Percentiles rank a stretch among this genome's conserved stretches.
These are phyloP conservation scores for Mamestra configurata DNA, from an alignment of 1,140 invertebrate species.

Conservation along the genomic window DNA sequence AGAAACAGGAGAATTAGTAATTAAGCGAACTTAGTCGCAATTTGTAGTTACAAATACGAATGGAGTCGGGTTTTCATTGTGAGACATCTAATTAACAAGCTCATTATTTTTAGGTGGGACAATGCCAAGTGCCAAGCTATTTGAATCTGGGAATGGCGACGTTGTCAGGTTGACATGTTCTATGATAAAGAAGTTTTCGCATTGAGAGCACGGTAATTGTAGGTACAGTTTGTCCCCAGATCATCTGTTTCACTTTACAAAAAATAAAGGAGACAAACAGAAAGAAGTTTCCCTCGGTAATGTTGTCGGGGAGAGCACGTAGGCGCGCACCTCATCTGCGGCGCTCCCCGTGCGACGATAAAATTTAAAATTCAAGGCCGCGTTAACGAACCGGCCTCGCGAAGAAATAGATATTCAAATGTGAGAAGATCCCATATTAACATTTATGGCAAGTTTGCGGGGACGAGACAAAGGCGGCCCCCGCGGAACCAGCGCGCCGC, in stretches of 20 bases:
- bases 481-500: slow-evolving; percentile 64
- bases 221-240: slow-evolving; percentile 42
- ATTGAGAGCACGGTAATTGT: background rate
- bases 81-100: slow-evolving; percentile 44
- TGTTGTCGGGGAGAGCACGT: slow-evolving; percentile 82
- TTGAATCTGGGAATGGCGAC: background rate
- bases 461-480: slow-evolving; percentile 82
- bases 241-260: slow-evolving; percentile 64
- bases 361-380: slow-evolving; percentile 88
- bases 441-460: slow-evolving; percentile 88
- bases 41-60: slow-evolving; percentile 22
- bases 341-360: slow-evolving; percentile 81
- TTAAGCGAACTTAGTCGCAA: slow-evolving; percentile 33
- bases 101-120: slow-evolving; percentile 26
- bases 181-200: background rate
- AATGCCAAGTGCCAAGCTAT: background rate
- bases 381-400: slow-evolving; percentile 87
- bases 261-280: slow-evolving; percentile 71
- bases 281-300: slow-evolving; percentile 77
- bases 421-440: slow-evolving; percentile 87
- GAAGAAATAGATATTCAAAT: slow-evolving; percentile 88
- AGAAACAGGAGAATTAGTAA: slow-evolving; percentile 46
- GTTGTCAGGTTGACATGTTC: background rate
- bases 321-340: slow-evolving; percentile 85
- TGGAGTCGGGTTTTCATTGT: slow-evolving; percentile 3